Percentiles rank a stretch among this genome's conserved stretches.
Evolutionary conservation across 1,140 invertebrate species (phyloP).

Genomic region (Mactra quadrangularis): DNA sequence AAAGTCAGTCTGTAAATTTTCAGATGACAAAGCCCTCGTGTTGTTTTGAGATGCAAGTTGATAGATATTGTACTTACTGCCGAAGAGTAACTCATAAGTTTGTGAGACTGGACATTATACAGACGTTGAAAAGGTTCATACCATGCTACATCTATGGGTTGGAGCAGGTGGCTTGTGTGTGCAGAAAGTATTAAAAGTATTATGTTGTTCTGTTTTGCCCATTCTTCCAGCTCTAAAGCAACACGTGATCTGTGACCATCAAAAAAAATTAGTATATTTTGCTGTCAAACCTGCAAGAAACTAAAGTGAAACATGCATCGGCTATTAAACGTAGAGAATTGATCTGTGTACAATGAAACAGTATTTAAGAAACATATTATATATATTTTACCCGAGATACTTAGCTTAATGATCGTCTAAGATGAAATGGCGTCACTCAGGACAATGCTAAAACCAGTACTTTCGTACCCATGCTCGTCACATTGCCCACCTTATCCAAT

Average conservation of each 20-base stretch:
- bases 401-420: too few species aligned
- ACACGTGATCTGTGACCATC: constrained; percentile 5
- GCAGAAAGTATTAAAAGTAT: constrained; percentile 52
- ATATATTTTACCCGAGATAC: too few species aligned
- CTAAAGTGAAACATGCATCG: too few species aligned
- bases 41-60: constrained; percentile 35
- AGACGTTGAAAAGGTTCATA: constrained; percentile 47
- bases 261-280: too few species aligned
- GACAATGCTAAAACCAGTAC: too few species aligned
- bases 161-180: constrained; percentile 53
- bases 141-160: constrained; percentile 57
- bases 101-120: constrained; percentile 30
- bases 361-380: too few species aligned
- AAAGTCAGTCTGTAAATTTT: constrained; percentile 49
- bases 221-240: background rate
- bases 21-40: constrained; percentile 4
- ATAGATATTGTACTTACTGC: constrained; percentile 35
- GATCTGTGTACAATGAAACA: too few species aligned
- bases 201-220: background rate
- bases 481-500: too few species aligned
- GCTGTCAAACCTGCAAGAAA: too few species aligned
- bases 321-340: too few species aligned
- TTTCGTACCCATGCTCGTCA: too few species aligned
- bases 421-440: too few species aligned
- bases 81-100: background rate